phyloP scores from a whole-genome alignment of 1,140 invertebrate genomes.

The Saccostrea cuccullata region DNA sequence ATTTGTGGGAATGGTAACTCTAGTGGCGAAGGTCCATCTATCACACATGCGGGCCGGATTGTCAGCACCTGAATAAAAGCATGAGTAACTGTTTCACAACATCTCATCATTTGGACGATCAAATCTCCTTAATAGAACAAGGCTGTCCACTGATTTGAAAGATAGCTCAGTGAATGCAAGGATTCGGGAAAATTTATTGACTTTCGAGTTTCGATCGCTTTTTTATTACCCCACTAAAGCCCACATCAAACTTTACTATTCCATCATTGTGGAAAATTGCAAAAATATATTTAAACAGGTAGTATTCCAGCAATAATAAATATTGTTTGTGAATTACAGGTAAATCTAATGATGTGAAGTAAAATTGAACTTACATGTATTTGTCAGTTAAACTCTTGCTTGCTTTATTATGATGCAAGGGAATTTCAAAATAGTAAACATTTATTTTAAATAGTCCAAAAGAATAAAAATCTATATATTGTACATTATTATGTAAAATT shows the following conservation, averaged over 20 bases:
- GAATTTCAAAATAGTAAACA: no score
- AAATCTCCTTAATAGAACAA: slow-evolving; percentile 28
- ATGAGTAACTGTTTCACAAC: slow-evolving; percentile 32
- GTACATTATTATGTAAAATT: no score
- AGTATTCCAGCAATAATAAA: no score
- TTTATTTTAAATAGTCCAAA: no score
- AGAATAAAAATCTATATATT: no score
- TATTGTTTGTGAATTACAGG: no score
- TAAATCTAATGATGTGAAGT: no score
- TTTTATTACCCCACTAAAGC: background rate
- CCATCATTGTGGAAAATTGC: background rate
- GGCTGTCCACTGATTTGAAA: slow-evolving; percentile 16
- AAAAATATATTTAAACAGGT: no score
- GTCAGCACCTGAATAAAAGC: background rate
- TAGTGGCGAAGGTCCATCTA: background rate
- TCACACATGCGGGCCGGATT: background rate
- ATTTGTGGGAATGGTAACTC: slow-evolving; percentile 6
- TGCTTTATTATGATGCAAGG: no score
- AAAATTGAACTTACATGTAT: background rate
- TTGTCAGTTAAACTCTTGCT: background rate
- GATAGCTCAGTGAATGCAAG: slow-evolving; percentile 24
- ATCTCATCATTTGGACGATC: slow-evolving; percentile 14
- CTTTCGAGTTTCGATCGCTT: background rate
- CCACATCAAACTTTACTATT: background rate
- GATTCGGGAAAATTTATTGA: slow-evolving; percentile 4